Evolutionary conservation across 1,140 invertebrate species (phyloP).

Genomic region (Ceratina calcarata): DNA sequence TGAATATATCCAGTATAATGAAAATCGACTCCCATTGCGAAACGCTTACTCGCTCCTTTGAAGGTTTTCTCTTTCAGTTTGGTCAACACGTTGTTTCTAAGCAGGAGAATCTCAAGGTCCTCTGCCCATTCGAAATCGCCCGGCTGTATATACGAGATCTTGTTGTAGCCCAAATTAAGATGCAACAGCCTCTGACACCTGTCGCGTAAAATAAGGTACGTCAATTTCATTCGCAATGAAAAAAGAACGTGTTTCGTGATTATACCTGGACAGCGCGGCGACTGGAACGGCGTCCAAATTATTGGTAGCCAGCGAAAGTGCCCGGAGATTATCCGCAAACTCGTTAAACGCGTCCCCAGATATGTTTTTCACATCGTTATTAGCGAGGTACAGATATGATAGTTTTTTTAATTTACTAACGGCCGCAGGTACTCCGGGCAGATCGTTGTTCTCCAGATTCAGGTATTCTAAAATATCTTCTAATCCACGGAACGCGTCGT

Average conservation of each 20-base stretch:
- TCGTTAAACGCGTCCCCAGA: constrained; percentile 81
- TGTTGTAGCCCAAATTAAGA: constrained; percentile 93
- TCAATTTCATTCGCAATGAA: not conserved
- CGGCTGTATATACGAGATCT: constrained; percentile 87
- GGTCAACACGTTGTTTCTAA: constrained; percentile 92
- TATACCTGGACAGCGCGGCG: constrained; percentile 80
- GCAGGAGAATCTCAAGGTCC: constrained; percentile 89
- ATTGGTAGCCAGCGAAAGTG: constrained; percentile 90
- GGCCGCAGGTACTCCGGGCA: constrained; percentile 85
- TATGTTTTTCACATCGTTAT: constrained; percentile 86
- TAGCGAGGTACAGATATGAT: constrained; percentile 90
- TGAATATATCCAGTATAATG: not conserved
- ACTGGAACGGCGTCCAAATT: constrained; percentile 87
- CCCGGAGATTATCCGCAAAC: constrained; percentile 84
- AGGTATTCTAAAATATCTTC: constrained; percentile 89
- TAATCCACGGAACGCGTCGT: constrained; percentile 86
- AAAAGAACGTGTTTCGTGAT: not conserved
- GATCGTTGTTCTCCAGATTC: constrained; percentile 90
- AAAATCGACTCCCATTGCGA: not conserved
- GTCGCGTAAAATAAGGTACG: constrained; percentile 50
- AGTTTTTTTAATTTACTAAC: constrained; percentile 85
- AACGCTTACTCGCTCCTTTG: constrained; percentile 69
- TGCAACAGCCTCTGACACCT: constrained; percentile 87
- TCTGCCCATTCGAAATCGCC: constrained; percentile 92
- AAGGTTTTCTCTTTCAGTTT: constrained; percentile 88